Evolutionary conservation across 1,140 invertebrate genomes (phyloP).

Genomic region (Elysia chlorotica): DNA sequence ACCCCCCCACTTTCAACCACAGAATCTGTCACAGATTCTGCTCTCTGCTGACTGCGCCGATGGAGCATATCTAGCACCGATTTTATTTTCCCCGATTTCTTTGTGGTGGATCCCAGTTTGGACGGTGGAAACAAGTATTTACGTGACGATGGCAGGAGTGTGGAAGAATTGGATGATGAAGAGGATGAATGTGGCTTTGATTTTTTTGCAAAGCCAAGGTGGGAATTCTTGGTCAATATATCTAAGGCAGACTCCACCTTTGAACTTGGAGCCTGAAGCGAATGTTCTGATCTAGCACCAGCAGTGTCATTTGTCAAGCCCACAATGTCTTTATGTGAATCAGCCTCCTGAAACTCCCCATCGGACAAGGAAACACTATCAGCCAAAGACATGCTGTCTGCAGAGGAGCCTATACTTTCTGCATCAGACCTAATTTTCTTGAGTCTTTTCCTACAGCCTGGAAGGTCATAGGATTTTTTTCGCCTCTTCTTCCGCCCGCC

Average conservation of each 20-base stretch:
- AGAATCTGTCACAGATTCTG: constrained; percentile 5
- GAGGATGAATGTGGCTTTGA: background rate
- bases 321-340: background rate
- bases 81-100: constrained; percentile 9
- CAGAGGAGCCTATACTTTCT: constrained; percentile 9
- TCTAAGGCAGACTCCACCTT: constrained; percentile 8
- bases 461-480: constrained; percentile 10
- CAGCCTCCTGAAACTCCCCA: background rate
- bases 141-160: background rate
- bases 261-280: background rate
- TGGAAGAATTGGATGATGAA: background rate
- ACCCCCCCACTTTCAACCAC: too few species aligned
- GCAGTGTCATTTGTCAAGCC: background rate
- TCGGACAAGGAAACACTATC: constrained; percentile 1
- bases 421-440: constrained; percentile 5
- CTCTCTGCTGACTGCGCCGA: constrained; percentile 1
- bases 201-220: background rate
- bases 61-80: constrained; percentile 23
- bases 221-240: constrained; percentile 8
- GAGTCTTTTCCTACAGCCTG: constrained; percentile 17
- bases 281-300: background rate
- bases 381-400: constrained; percentile 4
- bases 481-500: constrained; percentile 12
- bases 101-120: background rate
- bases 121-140: too few species aligned